phyloP scores from a whole-genome alignment of 2,113 vertebrate species.

The Cathartes aura region DNA sequence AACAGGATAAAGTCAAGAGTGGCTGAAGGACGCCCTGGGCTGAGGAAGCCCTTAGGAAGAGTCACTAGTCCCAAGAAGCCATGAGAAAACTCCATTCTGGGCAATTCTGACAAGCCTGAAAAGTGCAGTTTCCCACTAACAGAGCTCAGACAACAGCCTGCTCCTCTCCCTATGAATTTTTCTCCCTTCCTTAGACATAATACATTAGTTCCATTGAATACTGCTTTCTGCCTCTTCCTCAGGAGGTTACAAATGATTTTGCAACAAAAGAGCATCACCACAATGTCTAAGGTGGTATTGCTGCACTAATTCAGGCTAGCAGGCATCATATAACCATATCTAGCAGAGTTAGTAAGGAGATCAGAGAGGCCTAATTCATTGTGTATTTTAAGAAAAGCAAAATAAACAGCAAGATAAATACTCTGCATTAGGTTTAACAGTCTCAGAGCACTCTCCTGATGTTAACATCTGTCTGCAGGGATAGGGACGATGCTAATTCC shows the following conservation, averaged over 20 bases:
- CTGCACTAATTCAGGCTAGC: not conserved
- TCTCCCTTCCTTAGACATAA: not conserved
- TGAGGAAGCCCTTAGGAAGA: not conserved
- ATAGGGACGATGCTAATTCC: not conserved
- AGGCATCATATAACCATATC: rapidly evolving
- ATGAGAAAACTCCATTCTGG: not conserved
- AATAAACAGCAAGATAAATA: not conserved
- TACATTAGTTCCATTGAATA: not conserved
- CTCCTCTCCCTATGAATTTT: not conserved
- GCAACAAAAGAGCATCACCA: not conserved
- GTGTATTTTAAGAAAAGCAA: not conserved
- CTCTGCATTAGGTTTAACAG: not conserved
- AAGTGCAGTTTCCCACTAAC: not conserved
- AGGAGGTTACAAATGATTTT: not conserved
- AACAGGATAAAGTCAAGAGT: not conserved
- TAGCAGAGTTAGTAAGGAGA: not conserved
- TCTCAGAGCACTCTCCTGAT: not conserved
- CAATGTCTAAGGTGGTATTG: not conserved
- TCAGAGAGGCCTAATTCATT: not conserved
- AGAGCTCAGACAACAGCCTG: not conserved
- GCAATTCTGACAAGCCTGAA: not conserved
- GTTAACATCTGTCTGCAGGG: conserved; percentile 32
- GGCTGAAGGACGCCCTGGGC: not conserved
- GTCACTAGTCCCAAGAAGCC: not conserved
- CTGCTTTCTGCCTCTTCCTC: not conserved